Evolutionary conservation across 2,797 vertebrate genomes (phyloP), one percentile per base, ranked within the genome.

Genomic region (Dendrocincla fuliginosa): DNA sequence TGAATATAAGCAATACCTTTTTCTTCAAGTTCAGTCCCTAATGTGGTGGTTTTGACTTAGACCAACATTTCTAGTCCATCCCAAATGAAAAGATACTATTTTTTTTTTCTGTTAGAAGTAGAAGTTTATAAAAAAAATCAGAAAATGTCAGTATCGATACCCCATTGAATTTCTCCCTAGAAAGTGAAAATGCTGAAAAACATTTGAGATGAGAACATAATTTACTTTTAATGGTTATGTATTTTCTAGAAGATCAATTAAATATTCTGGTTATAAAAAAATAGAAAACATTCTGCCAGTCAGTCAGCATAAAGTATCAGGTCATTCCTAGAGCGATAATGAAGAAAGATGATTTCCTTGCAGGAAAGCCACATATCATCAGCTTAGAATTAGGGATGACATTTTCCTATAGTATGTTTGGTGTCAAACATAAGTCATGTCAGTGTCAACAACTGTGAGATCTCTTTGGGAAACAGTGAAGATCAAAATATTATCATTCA

Each of bases 401-500:
- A 68, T 87, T 82, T 94, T 84, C 41, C 59, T 70, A 42, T 22
- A 46, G 42, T 64, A 23, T 61, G 50, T 90, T 65, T 73, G 53
- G 68, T 82, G 71, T 95, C 78, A 95, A 91, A 86, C 71, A 70
- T 69, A 94, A 96, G 59, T 65, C 32, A 56, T 41, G 63, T 71
- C 63, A 56, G 16, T 77, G 46, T 84, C 73, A 94, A 77, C 78
- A 87, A 41, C 53, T 57, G 24, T 30, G n/a, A 74, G 22, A 60
- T 91, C 65, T 94, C 59, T 59, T 94, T 63, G 47, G 59, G 41
- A 93, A 90, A 68, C 19, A 65, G 4, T 74, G 39, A 18, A 41
- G 73, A 87, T 90, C 49, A 93, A 94, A 96, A 93, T 93, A 94
- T 68, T 91, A 88, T 6, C 50, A 80, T 93, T 84, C 22, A 35